phyloP scores from a whole-genome alignment of 2,113 vertebrate genomes.

The Platanista minor region DNA sequence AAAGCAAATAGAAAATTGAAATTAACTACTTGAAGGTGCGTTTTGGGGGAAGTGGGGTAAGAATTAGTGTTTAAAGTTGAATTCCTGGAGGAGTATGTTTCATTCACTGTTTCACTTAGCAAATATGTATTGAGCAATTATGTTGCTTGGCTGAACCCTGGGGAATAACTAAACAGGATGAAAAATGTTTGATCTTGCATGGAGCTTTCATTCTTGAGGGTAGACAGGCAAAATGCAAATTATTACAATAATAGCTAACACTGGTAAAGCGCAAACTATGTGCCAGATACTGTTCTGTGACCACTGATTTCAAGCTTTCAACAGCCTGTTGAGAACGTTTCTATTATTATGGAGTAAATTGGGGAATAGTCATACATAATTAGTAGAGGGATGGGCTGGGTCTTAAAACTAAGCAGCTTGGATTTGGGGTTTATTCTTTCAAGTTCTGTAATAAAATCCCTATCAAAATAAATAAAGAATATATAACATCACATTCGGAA shows the following conservation, averaged over 20 bases:
- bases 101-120: not conserved
- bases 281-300: not conserved
- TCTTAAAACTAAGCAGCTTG: not conserved
- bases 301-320: not conserved
- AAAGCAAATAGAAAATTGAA: not conserved
- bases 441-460: not conserved
- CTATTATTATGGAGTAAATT: not conserved
- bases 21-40: not conserved
- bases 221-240: not conserved
- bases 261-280: not conserved
- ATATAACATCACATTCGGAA: not conserved
- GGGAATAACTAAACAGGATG: not conserved
- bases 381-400: fast-evolving
- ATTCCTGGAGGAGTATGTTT: not conserved
- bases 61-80: not conserved
- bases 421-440: not conserved
- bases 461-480: not conserved
- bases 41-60: not conserved
- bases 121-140: not conserved
- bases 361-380: not conserved
- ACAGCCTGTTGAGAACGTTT: not conserved
- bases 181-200: not conserved
- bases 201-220: not conserved
- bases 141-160: not conserved
- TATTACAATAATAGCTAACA: not conserved